These are phyloP conservation scores for Sebastes iracundus DNA, from an alignment of 2,797 vertebrate genomes.

Conservation along the genomic window DNA sequence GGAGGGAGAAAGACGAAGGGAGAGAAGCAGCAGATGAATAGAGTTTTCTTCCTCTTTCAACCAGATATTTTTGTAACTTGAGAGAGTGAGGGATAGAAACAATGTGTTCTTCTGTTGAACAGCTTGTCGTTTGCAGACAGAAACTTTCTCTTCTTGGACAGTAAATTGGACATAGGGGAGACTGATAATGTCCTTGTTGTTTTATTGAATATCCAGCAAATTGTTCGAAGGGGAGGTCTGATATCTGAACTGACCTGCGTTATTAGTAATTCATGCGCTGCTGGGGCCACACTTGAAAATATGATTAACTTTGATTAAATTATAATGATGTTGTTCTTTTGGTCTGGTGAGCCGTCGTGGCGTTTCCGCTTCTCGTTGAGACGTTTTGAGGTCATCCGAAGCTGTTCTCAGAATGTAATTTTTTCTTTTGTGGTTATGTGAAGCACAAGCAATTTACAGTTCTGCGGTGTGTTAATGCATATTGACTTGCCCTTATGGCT, in stretches of 20 bases:
- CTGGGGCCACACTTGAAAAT: conserved; percentile 29
- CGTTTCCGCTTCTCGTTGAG: conserved; percentile 6
- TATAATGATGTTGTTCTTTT: conserved; percentile 58
- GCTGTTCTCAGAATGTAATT: conserved; percentile 28
- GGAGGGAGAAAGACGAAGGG: conserved; percentile 53
- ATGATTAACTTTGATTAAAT: conserved; percentile 57
- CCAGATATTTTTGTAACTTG: conserved; percentile 42
- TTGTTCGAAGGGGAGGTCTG: conserved; percentile 9
- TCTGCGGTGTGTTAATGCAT: conserved; percentile 47
- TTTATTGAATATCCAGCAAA: conserved; percentile 30
- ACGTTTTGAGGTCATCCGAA: conserved; percentile 46
- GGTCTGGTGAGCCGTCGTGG: background rate
- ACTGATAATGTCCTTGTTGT: conserved; percentile 16
- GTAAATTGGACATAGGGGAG: background rate
- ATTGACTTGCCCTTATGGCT: conserved; percentile 40
- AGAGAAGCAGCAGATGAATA: conserved; percentile 45
- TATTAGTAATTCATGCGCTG: conserved; percentile 55
- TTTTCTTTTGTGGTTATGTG: conserved; percentile 25
- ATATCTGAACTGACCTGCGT: conserved; percentile 31
- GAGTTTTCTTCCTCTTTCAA: conserved; percentile 40
- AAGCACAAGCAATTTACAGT: conserved; percentile 48
- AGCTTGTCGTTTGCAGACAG: conserved; percentile 19
- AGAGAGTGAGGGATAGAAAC: conserved; percentile 24
- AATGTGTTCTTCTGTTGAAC: conserved; percentile 18
- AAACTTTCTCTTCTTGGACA: conserved; percentile 1